Evolutionary conservation across 2,113 vertebrate genomes (phyloP).

Genomic region (Polypterus bichir): DNA sequence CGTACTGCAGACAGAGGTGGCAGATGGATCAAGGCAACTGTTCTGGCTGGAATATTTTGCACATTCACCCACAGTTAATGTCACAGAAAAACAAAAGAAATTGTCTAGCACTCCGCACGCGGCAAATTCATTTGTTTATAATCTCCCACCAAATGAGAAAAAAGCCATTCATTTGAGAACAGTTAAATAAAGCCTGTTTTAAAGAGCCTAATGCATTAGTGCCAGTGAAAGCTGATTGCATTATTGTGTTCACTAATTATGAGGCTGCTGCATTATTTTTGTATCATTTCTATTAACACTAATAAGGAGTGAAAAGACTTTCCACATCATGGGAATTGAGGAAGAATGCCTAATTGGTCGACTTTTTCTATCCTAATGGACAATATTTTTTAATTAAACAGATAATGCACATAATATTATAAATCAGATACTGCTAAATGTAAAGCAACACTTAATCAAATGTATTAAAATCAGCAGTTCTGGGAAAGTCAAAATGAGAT

Average conservation of each 20-base stretch:
- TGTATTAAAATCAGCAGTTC: constrained; percentile 71
- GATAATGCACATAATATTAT: constrained; percentile 63
- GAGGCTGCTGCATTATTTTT: constrained; percentile 50
- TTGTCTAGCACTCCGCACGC: too few relatives aligned
- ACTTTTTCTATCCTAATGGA: constrained; percentile 65
- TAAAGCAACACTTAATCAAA: constrained; percentile 72
- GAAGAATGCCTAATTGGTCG: constrained; percentile 65
- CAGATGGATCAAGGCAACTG: too few relatives aligned
- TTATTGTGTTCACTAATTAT: constrained; percentile 53
- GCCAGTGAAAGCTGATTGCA: constrained; percentile 52
- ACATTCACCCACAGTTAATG: too few relatives aligned
- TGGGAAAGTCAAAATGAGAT: constrained; percentile 73
- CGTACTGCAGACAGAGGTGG: too few relatives aligned
- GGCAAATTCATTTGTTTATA: too few relatives aligned
- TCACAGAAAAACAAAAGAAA: too few relatives aligned
- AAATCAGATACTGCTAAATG: constrained; percentile 61
- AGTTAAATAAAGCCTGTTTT: constrained; percentile 44
- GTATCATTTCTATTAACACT: constrained; percentile 51
- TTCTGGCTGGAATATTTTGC: too few relatives aligned
- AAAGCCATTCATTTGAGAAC: constrained; percentile 30
- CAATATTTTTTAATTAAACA: constrained; percentile 68
- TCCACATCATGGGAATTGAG: constrained; percentile 50
- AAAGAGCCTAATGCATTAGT: constrained; percentile 56
- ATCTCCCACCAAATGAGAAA: too few relatives aligned
- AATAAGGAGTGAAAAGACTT: constrained; percentile 62